phyloP scores from a whole-genome alignment of 2,113 vertebrate genomes.

The Petrocephalus zakoni region DNA sequence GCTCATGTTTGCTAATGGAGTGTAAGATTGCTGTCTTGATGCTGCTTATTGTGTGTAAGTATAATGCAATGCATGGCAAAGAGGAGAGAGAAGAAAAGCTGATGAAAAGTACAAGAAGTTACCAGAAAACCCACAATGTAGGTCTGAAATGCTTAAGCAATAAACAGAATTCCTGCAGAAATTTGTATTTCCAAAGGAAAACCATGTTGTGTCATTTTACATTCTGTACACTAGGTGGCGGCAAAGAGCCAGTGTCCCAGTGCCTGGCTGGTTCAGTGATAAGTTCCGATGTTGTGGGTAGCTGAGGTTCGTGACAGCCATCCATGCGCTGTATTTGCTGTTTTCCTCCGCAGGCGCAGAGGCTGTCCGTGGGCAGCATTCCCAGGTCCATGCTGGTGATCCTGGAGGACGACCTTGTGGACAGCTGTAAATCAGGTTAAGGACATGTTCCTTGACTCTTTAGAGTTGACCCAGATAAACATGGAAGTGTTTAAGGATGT shows the following conservation, averaged over 20 bases:
- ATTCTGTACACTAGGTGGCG: constrained; percentile 9
- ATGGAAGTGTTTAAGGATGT: neutral
- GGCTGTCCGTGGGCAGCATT: constrained; percentile 87
- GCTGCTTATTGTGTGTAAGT: neutral
- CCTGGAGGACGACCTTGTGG: constrained; percentile 91
- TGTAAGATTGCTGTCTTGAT: neutral
- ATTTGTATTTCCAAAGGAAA: neutral
- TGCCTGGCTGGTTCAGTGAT: neutral
- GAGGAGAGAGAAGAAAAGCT: neutral
- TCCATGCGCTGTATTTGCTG: neutral
- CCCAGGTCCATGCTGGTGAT: constrained; percentile 87
- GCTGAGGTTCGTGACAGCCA: neutral
- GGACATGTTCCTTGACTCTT: neutral
- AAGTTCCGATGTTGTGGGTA: neutral
- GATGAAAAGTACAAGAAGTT: neutral
- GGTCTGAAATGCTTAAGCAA: neutral
- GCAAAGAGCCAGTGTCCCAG: neutral
- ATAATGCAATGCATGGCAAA: neutral
- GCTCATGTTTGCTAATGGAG: neutral
- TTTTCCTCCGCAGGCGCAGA: constrained; percentile 71
- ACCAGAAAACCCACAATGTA: neutral
- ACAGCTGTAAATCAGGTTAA: constrained; percentile 92
- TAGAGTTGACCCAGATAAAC: neutral
- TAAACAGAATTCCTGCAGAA: neutral
- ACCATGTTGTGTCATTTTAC: neutral